Percentiles rank a stretch among this genome's conserved stretches.
phyloP scores from a whole-genome alignment of 2,113 vertebrate genomes.

The Psilopsiagon aymara region DNA sequence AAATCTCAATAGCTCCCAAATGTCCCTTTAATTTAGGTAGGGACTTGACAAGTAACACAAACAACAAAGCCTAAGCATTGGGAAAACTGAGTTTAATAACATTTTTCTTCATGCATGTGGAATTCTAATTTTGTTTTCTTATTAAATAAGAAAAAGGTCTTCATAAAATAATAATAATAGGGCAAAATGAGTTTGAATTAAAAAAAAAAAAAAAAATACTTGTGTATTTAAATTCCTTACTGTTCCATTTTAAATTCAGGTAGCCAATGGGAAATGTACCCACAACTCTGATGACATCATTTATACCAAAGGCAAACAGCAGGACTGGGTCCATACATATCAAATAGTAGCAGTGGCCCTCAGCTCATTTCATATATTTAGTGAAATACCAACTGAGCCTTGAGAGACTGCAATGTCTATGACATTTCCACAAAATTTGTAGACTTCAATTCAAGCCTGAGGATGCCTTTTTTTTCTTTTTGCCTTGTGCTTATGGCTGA shows the following conservation, averaged over 20 bases:
- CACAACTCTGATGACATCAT: not conserved
- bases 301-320: not conserved
- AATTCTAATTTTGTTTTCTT: conserved; percentile 11
- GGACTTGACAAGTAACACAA: conserved; percentile 51
- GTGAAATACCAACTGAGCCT: not conserved
- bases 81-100: conserved; percentile 58
- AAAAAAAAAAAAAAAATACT: too few relatives aligned
- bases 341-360: not conserved
- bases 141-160: not conserved
- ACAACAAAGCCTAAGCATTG: conserved; percentile 42
- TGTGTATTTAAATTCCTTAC: not conserved
- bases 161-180: not conserved
- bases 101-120: not conserved
- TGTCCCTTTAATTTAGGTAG: conserved; percentile 65
- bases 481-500: not conserved
- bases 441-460: not conserved
- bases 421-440: not conserved
- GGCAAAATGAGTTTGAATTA: not conserved
- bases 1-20: conserved; percentile 60
- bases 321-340: not conserved
- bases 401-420: not conserved
- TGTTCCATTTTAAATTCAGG: not conserved
- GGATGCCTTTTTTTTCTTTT: not conserved
- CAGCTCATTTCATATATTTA: not conserved
- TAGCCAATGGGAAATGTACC: not conserved